phyloP scores from a whole-genome alignment of 1,140 invertebrate species.

The Gryon sp. region DNA sequence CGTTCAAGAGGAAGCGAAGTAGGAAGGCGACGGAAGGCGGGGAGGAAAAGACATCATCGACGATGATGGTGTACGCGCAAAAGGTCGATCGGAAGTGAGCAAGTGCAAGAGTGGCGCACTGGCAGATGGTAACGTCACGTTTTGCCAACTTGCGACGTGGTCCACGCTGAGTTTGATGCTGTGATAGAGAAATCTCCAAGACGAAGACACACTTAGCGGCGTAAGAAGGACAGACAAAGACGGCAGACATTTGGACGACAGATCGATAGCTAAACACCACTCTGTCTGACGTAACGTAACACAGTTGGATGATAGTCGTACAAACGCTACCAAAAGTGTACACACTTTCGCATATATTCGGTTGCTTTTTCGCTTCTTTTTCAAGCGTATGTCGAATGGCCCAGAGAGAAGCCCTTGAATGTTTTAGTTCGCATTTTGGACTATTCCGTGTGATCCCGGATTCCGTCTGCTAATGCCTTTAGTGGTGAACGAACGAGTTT shows the following conservation, averaged over 20 bases:
- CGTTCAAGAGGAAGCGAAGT: constrained; percentile 19
- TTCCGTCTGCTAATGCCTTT: constrained; percentile 45
- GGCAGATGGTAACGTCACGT: constrained; percentile 63
- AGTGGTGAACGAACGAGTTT: constrained; percentile 29
- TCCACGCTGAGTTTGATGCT: constrained; percentile 57
- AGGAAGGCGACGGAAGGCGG: too few relatives aligned
- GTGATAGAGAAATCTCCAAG: constrained; percentile 55
- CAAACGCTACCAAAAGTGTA: constrained; percentile 53
- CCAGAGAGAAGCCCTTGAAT: constrained; percentile 55
- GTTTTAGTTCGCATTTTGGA: constrained; percentile 49
- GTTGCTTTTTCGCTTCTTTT: constrained; percentile 55
- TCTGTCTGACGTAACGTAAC: constrained; percentile 72
- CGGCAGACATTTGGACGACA: constrained; percentile 67
- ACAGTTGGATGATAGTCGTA: constrained; percentile 66
- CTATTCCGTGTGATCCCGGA: constrained; percentile 37
- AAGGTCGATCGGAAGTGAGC: constrained; percentile 44
- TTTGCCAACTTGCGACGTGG: constrained; percentile 65
- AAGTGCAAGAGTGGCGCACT: constrained; percentile 22
- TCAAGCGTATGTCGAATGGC: constrained; percentile 38
- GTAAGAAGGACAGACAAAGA: constrained; percentile 57
- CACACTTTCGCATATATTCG: constrained; percentile 54
- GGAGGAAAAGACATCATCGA: too few relatives aligned
- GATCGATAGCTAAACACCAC: constrained; percentile 78
- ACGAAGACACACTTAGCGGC: constrained; percentile 41
- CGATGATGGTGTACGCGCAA: constrained; percentile 22